A percentile compares a stretch with the other conserved stretches of the same genome.
These are phyloP conservation scores for Sphenodon punctatus DNA, from an alignment of 2,797 vertebrate species.

Conservation along the genomic window DNA sequence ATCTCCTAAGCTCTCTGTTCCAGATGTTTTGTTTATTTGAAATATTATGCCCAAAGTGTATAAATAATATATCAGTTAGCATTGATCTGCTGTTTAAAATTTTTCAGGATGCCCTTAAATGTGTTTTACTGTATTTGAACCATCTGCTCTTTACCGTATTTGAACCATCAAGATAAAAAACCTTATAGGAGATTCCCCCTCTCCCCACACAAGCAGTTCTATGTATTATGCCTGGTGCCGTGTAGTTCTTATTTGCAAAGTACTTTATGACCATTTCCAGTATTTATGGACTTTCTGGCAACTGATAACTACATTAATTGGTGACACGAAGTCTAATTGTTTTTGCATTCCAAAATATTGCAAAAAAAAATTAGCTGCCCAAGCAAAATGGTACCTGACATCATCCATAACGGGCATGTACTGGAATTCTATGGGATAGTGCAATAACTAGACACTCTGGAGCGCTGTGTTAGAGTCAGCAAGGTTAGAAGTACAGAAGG, in stretches of 20 bases:
- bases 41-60: background rate
- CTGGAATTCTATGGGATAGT: too few species aligned
- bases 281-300: background rate
- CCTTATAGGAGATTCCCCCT: background rate
- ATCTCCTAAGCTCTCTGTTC: background rate
- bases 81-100: conserved; percentile 5
- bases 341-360: background rate
- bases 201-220: too few species aligned
- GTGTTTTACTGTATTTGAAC: background rate
- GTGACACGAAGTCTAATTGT: background rate
- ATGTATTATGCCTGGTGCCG: fast-evolving
- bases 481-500: background rate
- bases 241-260: background rate
- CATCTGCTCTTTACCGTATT: background rate
- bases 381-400: background rate
- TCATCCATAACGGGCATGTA: background rate
- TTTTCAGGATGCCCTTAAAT: background rate
- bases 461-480: background rate
- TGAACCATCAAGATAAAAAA: background rate
- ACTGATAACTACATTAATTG: background rate
- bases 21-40: background rate
- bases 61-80: background rate
- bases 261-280: background rate
- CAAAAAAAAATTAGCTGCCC: background rate
- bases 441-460: too few species aligned